Evolutionary conservation across 2,113 vertebrate genomes (phyloP).

Genomic region (Callaeas wilsoni): DNA sequence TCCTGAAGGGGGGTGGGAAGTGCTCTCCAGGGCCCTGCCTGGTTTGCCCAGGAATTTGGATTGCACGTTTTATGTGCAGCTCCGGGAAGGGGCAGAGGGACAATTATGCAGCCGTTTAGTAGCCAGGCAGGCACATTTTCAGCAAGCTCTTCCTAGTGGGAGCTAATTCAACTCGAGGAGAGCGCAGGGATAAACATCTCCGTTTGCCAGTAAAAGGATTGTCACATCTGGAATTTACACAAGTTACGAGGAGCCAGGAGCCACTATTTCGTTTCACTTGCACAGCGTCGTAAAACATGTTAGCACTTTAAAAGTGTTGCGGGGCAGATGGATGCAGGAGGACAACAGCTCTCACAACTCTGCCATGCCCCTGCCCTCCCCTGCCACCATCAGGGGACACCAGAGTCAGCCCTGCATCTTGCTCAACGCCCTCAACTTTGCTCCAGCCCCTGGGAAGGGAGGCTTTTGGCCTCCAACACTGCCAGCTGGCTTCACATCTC

Average conservation of each 20-base stretch:
- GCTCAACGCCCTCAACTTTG: constrained; percentile 24
- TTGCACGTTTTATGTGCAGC: constrained; percentile 17
- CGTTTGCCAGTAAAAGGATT: constrained; percentile 20
- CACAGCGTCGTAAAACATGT: background rate
- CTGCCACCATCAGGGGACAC: background rate
- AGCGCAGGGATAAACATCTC: background rate
- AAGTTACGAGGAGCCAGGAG: constrained; percentile 45
- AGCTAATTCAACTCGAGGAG: background rate
- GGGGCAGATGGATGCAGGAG: background rate
- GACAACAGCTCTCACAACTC: background rate
- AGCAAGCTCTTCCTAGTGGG: background rate
- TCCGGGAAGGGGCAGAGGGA: constrained; percentile 9
- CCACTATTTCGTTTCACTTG: constrained; percentile 14
- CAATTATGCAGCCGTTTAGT: constrained; percentile 1
- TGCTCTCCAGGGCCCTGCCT: constrained; percentile 11
- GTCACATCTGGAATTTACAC: constrained; percentile 55
- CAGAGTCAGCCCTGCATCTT: background rate
- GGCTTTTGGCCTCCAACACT: background rate
- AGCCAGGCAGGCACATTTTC: constrained; percentile 1
- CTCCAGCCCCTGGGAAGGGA: background rate
- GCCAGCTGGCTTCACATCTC: background rate
- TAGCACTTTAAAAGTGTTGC: background rate
- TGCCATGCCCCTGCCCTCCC: background rate
- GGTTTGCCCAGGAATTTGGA: constrained; percentile 45
- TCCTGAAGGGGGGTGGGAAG: constrained; percentile 21